Conservation (phyloP, 2,113 vertebrate genomes). For the Pluvialis apricaria region DNA sequence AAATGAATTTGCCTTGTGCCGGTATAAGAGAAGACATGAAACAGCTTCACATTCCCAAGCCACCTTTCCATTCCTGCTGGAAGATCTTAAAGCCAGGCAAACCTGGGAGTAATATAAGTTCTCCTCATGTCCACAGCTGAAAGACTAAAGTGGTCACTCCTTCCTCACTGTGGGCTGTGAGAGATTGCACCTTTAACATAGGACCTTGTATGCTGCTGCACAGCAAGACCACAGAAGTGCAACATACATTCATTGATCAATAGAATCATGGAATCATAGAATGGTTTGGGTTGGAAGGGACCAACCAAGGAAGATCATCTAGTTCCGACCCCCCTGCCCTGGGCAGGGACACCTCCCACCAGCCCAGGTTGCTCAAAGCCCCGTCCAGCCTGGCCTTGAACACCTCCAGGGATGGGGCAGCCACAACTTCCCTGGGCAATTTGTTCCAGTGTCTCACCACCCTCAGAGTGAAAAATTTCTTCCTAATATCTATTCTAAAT, state of each 20-base stretch:
- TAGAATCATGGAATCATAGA: not conserved
- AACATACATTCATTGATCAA: not conserved
- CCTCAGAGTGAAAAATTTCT: too few species aligned
- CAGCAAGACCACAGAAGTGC: not conserved
- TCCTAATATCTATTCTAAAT: too few species aligned
- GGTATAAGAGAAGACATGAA: not conserved
- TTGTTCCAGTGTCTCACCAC: too few species aligned
- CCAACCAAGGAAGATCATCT: too few species aligned
- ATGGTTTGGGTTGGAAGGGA: too few species aligned
- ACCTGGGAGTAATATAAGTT: not conserved
- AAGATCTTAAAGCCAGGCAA: not conserved
- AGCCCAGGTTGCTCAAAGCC: too few species aligned
- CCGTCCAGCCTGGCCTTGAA: too few species aligned
- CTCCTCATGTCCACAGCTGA: not conserved
- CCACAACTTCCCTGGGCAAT: too few species aligned
- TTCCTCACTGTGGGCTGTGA: not conserved
- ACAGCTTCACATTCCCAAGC: not conserved
- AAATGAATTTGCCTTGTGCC: not conserved
- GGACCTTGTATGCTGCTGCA: fast-evolving
- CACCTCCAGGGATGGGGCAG: too few species aligned
- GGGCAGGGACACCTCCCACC: too few species aligned
- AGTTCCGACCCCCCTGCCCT: too few species aligned
- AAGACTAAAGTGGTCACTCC: not conserved
- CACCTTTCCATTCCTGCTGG: not conserved
- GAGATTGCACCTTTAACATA: not conserved